Evolutionary conservation across 1,140 invertebrate genomes (phyloP), one percentile per base, ranked within the genome.

Genomic region (Bombus difficillimus): DNA sequence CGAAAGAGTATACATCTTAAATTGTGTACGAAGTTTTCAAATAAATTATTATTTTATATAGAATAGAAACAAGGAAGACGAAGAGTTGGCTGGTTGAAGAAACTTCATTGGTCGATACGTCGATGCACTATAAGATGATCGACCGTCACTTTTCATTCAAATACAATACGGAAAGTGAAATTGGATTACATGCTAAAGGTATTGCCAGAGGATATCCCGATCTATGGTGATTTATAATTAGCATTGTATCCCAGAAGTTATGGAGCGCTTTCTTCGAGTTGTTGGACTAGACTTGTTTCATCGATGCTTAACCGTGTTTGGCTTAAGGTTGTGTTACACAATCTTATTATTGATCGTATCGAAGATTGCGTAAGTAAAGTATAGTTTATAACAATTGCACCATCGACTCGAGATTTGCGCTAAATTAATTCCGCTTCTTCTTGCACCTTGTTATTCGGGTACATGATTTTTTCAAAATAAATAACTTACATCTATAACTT

Each of bases 91-190:
- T 28, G 1, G 53, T 3, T 28, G 4, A 22, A 9, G 22, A 43
- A 73, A 57, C 32, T 59, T 43, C 12, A 10, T 10, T 18, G 41
- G 10, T 22, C 28, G 37, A 57, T 43, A 34, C n/a, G n/a, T 81
- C 47, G 32, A 28, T 62, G 32, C 75, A 66, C 74, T 75, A 37
- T 13, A 9, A 62, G 22, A 13, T 37, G 53, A 79, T 78, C 22
- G 32, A 62, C 32, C 66, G 25, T 59, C 15, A 18, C 64, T 87
- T 78, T 77, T 66, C 81, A 62, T 57, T 80, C 25, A 28, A 10
- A 41, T 15, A 75, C 39, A 83, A 76, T 66, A 18, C 5, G 41
- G 5, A n/a, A 15, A 53, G 59, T 28, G 57, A 43, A 39, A 68
- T 62, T 47, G 34, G 72, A 9, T 68, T 41, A 6, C 47, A 8